Base-by-base conservation (phyloP, 2,797 vertebrate species). In the Hemibagrus guttatus region DNA sequence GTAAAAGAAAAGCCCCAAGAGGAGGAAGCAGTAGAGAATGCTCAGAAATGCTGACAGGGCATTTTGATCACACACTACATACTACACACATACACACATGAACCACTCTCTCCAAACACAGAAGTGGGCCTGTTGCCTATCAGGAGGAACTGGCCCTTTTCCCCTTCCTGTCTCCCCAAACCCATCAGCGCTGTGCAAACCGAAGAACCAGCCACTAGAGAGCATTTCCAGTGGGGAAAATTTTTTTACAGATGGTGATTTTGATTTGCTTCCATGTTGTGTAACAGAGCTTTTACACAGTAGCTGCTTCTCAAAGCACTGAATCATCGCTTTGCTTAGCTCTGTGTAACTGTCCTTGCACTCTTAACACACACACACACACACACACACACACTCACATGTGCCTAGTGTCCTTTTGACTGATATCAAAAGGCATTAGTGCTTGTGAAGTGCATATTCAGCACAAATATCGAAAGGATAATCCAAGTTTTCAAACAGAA, bases 121-220 rank as follows among this genome's bases (percentile, higher is more conserved):
- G 84, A 86, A 42, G 35, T 69, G 81, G 86, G 75, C 86, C 63
- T 94, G 83, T 81, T 88, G 94, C 93, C 63, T 97, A 97, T 97
- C 96, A 95, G 93, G 94, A 96, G 96, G 96, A 97, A 97, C 95
- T 93, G 88, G 95, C 91, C 93, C 95, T 93, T 93, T 96, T 97
- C 96, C 96, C 95, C 94, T 97, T 97, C 96, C 96, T 96, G 95
- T 92, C 94, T 94, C 82, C 64, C 78, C 88, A 83, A 68, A 72
- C 52, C 58, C n/a, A 74, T 71, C 58, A 79, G 61, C 39, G 56
- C 56, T 54, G 72, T 52, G 42, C 71, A 76, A 66, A 74, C 69
- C 2, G 16, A 84, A 80, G 81, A 61, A 85, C 28, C 28, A 28
- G 69, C 42, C 66, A 64, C 58, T 71, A 59, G 75, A 87, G 83